A percentile compares a stretch with the other conserved stretches of the same genome.
phyloP scores from a whole-genome alignment of 1,140 invertebrate species.

The Polyergus mexicanus region DNA sequence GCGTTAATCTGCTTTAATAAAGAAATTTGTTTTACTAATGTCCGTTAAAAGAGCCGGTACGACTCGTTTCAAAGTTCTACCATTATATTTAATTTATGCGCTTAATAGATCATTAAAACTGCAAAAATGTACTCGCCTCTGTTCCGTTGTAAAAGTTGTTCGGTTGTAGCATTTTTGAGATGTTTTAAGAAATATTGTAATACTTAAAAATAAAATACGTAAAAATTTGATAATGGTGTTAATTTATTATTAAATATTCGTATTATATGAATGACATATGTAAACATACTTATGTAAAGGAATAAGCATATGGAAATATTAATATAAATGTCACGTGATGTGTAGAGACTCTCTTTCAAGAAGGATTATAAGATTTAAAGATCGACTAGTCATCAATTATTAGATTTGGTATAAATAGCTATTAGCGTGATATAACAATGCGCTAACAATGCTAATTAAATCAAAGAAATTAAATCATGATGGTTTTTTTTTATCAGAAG shows the following conservation, averaged over 20 bases:
- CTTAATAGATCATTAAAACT: conserved; percentile 37
- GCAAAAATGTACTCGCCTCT: background rate
- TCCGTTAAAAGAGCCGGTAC: conserved; percentile 51
- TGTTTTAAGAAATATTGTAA: background rate
- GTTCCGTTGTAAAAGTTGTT: background rate
- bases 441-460: conserved; percentile 41
- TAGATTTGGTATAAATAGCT: conserved; percentile 13
- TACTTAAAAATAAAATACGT: background rate
- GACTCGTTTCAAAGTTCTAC: conserved; percentile 61
- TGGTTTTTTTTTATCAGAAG: background rate
- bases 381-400: too few relatives aligned
- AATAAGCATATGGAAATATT: too few relatives aligned
- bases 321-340: too few relatives aligned
- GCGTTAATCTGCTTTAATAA: conserved; percentile 47
- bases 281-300: too few relatives aligned
- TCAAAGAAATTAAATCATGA: background rate
- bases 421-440: too few relatives aligned
- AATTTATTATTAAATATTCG: background rate
- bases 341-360: too few relatives aligned
- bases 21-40: conserved; percentile 63
- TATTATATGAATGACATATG: background rate
- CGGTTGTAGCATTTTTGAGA: background rate
- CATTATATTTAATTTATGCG: conserved; percentile 57
- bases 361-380: too few relatives aligned
- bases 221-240: background rate